These are phyloP conservation scores for Hyperopisus bebe DNA, from an alignment of 2,113 vertebrate genomes.

Conservation along the genomic window DNA sequence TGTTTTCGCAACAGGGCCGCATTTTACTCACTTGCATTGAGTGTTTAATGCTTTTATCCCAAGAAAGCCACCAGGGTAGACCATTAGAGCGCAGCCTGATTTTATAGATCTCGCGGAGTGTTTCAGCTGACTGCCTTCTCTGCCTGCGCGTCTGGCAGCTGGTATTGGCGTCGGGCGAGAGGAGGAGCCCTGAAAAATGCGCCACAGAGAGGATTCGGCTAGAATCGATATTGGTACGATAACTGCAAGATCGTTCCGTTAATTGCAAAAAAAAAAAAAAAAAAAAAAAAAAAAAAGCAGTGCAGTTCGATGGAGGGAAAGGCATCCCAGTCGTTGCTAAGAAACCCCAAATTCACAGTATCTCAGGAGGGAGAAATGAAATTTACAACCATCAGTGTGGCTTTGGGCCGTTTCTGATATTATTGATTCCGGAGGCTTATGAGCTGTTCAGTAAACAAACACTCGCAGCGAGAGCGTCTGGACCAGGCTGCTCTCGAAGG, in stretches of 20 bases:
- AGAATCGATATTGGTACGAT: not conserved
- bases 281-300: not conserved
- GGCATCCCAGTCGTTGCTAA: not conserved
- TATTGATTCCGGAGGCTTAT: not conserved
- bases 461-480: not conserved
- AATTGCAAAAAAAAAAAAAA: not conserved
- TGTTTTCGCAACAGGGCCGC: not conserved
- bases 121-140: not conserved
- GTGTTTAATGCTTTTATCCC: not conserved
- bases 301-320: not conserved
- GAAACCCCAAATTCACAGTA: not conserved
- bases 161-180: not conserved
- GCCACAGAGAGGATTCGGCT: not conserved
- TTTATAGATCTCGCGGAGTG: not conserved
- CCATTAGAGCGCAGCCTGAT: not conserved
- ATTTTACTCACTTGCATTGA: not conserved
- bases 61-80: not conserved
- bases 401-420: not conserved
- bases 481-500: not conserved
- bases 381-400: not conserved
- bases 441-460: not conserved
- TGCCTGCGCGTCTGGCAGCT: not conserved
- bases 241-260: not conserved
- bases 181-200: not conserved
- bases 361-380: not conserved